Evolutionary conservation across 92 coral and sea anemone species (phyloP).

Genomic region (Phenganax stokvisi): DNA sequence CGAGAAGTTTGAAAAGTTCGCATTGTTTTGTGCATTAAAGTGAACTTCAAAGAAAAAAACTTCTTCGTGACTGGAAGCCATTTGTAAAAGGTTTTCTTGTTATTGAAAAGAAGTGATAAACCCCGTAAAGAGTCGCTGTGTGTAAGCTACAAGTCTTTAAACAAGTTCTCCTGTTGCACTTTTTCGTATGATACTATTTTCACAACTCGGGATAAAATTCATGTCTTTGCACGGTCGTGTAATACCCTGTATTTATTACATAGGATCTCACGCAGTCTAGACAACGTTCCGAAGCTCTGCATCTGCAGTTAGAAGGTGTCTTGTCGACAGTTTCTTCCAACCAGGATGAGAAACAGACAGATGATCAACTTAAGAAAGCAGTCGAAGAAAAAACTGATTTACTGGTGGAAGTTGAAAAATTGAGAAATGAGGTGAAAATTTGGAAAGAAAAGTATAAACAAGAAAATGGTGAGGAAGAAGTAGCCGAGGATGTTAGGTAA

Average conservation of each 20-base stretch:
- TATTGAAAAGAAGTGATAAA: no score
- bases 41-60: no score
- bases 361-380: conserved; percentile 73
- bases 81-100: no score
- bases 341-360: conserved; percentile 73
- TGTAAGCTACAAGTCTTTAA: no score
- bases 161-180: no score
- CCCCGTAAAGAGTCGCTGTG: no score
- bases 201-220: neutral
- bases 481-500: conserved; percentile 72
- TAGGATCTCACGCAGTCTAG: conserved; percentile 89
- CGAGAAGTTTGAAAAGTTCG: no score
- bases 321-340: conserved; percentile 59
- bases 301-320: conserved; percentile 80
- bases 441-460: conserved; percentile 78
- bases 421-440: conserved; percentile 83
- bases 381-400: conserved; percentile 79
- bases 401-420: conserved; percentile 67
- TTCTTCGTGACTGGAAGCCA: no score
- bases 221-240: no score
- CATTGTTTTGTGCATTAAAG: no score
- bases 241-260: no score
- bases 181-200: no score
- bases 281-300: conserved; percentile 69
- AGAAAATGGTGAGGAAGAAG: conserved; percentile 75